phyloP scores from a whole-genome alignment of 2,113 vertebrate species.

The Setophaga coronata region DNA sequence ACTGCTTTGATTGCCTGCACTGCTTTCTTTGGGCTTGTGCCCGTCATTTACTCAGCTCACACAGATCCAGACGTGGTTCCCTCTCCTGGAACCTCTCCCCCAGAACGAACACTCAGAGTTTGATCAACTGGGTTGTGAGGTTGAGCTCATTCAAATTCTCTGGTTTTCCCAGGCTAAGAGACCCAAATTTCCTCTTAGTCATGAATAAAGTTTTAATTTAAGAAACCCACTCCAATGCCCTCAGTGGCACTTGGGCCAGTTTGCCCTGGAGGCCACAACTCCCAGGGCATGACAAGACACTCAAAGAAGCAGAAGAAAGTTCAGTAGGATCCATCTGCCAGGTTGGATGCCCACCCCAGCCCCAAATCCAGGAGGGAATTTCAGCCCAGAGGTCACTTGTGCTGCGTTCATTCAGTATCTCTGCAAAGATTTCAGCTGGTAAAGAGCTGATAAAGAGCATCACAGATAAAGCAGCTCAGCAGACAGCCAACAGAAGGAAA shows the following conservation, averaged over 20 bases:
- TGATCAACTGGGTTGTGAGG: not conserved
- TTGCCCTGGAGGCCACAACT: not conserved
- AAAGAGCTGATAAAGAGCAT: not conserved
- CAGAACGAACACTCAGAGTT: too few relatives aligned
- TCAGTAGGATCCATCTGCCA: not conserved
- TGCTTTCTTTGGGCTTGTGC: not conserved
- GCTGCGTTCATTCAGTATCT: not conserved
- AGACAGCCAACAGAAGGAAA: not conserved
- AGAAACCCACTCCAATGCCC: not conserved
- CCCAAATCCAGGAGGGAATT: not conserved
- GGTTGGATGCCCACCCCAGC: not conserved
- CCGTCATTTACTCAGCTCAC: not conserved
- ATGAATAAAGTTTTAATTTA: not conserved
- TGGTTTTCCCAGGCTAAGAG: not conserved
- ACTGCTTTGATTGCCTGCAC: not conserved
- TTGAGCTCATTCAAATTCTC: not conserved
- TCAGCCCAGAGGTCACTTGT: accelerated
- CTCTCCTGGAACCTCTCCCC: not conserved
- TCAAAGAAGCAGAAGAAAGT: not conserved
- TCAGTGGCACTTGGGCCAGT: not conserved
- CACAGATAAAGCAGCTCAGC: not conserved
- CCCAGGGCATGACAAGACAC: accelerated
- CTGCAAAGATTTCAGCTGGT: not conserved
- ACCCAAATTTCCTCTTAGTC: not conserved
- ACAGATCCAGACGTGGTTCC: not conserved